A percentile compares a stretch with the other conserved stretches of the same genome.
Conservation (phyloP, 2,888 invertebrate species). For the Leptogaster cylindrica region DNA sequence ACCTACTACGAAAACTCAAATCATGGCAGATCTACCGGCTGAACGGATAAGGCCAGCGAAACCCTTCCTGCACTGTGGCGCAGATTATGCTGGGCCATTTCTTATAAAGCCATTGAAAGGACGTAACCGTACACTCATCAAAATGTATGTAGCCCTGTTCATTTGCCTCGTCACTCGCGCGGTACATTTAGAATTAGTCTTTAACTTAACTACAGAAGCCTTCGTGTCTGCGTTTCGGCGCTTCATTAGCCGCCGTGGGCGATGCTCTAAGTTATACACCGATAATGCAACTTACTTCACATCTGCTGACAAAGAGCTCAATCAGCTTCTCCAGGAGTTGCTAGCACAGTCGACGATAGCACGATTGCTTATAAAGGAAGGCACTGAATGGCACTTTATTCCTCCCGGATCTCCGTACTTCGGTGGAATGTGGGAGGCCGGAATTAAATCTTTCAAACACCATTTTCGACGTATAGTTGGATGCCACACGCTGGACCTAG, state of each 20-base stretch:
- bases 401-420: conserved; percentile 52
- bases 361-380: background rate
- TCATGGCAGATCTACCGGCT: conserved; percentile 43
- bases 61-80: conserved; percentile 40
- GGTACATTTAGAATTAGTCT: background rate
- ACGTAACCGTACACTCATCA: background rate
- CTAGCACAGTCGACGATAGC: background rate
- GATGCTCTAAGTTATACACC: background rate
- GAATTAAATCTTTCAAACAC: conserved; percentile 51
- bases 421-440: conserved; percentile 54
- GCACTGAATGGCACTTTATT: conserved; percentile 52
- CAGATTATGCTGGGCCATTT: conserved; percentile 43
- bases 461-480: conserved; percentile 48
- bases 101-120: conserved; percentile 23
- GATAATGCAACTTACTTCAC: conserved; percentile 1
- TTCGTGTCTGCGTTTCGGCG: conserved; percentile 37
- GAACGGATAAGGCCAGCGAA: background rate
- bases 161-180: background rate
- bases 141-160: conserved; percentile 2
- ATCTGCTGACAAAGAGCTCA: background rate
- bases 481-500: conserved; percentile 24
- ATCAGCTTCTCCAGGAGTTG: background rate
- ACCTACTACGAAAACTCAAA: conserved; percentile 42
- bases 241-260: conserved; percentile 13
- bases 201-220: background rate